Evolutionary conservation across 2,888 invertebrate species (phyloP), one percentile per base, ranked within the genome.

Genomic region (Spisula subtruncata): DNA sequence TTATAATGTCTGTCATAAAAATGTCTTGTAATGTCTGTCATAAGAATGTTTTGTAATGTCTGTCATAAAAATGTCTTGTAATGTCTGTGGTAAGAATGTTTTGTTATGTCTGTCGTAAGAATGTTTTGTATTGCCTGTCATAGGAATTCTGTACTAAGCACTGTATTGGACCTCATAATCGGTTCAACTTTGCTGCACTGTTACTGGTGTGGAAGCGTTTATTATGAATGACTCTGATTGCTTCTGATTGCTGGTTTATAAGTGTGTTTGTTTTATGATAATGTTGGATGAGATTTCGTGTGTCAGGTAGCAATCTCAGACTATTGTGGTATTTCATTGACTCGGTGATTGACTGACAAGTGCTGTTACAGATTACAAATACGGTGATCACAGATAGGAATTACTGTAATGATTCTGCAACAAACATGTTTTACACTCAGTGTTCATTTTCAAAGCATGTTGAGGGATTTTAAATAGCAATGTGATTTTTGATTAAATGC

Each of bases 261-360:
- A 51, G 60, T 25, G 1, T 66, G 60, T 66, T 66, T 66, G 60
- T 66, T 66, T 66, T 66, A 25, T 66, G 60, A 66, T 66, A 66
- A 66, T 66, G n/a, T n/a, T 66, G n/a, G 60, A 66, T 66, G 25
- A 5, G 8, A 66, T 66, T 66, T 60, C 8, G n/a, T 66, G 25
- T 66, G 60, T 66, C n/a, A n/a, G n/a, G 60, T 10, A 66, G 60
- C 25, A 66, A 66, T 66, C 60, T 66, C 6, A 66, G n/a, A 66
- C 10, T 12, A 10, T 25, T n/a, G 6, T 25, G 25, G 60, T 25
- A 66, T 66, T 66, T n/a, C 25, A 25, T 66, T 66, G 25, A 66
- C 2, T 66, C 41, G n/a, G 20, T 60, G 60, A n/a, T n/a, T 25
- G n/a, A 66, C 60, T 51, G 51, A 51, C 60, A 25, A 25, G 25